Evolutionary conservation across 2,113 vertebrate genomes (phyloP).

Genomic region (Amphiprion ocellaris): DNA sequence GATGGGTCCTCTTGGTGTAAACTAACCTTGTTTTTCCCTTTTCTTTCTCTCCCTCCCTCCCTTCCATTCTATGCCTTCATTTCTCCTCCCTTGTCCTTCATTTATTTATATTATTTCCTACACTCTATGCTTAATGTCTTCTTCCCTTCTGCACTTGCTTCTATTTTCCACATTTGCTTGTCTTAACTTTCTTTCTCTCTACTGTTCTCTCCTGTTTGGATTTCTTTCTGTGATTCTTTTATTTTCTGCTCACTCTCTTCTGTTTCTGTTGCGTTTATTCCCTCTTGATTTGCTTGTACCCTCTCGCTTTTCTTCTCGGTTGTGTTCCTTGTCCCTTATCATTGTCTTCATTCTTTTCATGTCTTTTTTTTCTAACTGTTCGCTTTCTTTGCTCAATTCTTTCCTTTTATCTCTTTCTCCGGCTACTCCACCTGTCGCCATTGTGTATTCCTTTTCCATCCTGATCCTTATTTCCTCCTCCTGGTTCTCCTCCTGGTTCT

Average conservation of each 20-base stretch:
- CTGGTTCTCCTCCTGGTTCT: slow-evolving; percentile 27
- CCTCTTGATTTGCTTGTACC: background rate
- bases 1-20: slow-evolving; percentile 56
- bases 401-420: too few relatives aligned
- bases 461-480: background rate
- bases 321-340: too few relatives aligned
- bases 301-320: too few relatives aligned
- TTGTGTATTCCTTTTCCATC: background rate
- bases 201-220: background rate
- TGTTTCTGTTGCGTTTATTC: background rate
- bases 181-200: background rate
- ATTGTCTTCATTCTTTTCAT: too few relatives aligned
- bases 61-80: background rate
- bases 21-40: slow-evolving; percentile 81
- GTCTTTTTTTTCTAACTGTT: background rate
- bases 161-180: background rate
- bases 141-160: background rate
- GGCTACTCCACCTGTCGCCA: too few relatives aligned
- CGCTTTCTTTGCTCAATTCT: background rate
- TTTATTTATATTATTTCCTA: background rate
- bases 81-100: background rate
- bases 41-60: slow-evolving; percentile 41
- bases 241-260: background rate
- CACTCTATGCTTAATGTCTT: slow-evolving; percentile 3
- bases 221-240: background rate